phyloP scores from a whole-genome alignment of 2,797 vertebrate genomes.

The Hipposideros larvatus region DNA sequence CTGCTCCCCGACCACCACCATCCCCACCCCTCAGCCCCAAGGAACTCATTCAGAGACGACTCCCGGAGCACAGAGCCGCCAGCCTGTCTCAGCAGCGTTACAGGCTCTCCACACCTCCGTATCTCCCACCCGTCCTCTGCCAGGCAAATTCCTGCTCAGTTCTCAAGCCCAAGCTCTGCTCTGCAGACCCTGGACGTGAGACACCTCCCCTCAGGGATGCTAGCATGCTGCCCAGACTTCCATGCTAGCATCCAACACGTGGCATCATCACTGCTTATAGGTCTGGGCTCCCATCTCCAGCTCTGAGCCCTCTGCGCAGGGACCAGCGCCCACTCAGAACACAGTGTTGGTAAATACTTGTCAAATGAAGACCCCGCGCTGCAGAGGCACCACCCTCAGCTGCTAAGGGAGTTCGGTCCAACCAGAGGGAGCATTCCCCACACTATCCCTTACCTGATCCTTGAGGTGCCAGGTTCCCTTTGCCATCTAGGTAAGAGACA shows the following conservation, averaged over 20 bases:
- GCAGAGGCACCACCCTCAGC: background rate
- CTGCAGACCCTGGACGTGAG: background rate
- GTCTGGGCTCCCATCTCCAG: background rate
- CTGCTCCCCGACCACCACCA: background rate
- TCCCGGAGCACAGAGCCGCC: background rate
- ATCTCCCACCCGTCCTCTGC: background rate
- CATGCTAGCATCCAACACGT: background rate
- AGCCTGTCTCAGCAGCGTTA: background rate
- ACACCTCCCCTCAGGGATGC: background rate
- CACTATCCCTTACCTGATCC: slow-evolving; percentile 90
- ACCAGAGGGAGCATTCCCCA: background rate
- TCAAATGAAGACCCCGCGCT: background rate
- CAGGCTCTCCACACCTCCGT: background rate
- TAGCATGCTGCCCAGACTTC: background rate
- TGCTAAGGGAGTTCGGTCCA: background rate
- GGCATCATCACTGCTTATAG: background rate
- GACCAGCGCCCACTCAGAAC: background rate
- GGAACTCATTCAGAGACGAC: background rate
- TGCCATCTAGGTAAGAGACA: slow-evolving; percentile 95
- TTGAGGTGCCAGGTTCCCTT: slow-evolving; percentile 95
- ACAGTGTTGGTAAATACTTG: background rate
- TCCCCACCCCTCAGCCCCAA: background rate
- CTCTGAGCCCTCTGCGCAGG: background rate
- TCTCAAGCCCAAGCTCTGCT: background rate
- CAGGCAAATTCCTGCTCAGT: background rate